These are phyloP conservation scores for Athene noctua DNA, from an alignment of 2,113 vertebrate species.

Conservation along the genomic window DNA sequence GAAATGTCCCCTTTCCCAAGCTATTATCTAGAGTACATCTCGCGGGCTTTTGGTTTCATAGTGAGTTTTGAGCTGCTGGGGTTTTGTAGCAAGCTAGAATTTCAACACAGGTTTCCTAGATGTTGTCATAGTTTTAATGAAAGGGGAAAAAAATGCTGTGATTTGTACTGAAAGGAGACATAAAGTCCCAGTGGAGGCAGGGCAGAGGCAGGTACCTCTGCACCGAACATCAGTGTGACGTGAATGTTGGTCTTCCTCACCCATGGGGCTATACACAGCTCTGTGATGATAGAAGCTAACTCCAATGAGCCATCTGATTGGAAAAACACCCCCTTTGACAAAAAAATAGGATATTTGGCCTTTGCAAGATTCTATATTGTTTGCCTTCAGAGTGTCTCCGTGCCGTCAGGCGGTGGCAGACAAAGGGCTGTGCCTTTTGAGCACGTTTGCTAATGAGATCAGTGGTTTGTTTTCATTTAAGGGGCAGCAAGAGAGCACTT, in stretches of 20 bases:
- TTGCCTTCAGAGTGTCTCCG: not conserved
- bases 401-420: not conserved
- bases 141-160: not conserved
- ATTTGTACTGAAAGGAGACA: not conserved
- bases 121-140: not conserved
- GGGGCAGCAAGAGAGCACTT: not conserved
- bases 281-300: not conserved
- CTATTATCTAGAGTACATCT: not conserved
- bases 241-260: not conserved
- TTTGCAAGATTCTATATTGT: accelerated
- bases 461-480: not conserved
- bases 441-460: not conserved
- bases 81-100: not conserved
- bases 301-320: not conserved
- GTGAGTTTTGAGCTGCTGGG: not conserved
- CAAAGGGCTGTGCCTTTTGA: not conserved
- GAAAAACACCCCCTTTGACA: not conserved
- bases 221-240: accelerated
- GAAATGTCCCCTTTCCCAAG: not conserved
- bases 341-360: not conserved
- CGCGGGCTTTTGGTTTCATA: not conserved
- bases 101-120: not conserved
- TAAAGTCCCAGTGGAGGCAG: not conserved
- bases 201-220: not conserved
- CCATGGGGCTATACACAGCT: not conserved